These are phyloP conservation scores for Parazoanthus darwini DNA, from an alignment of 92 coral and sea anemone species.

Conservation along the genomic window DNA sequence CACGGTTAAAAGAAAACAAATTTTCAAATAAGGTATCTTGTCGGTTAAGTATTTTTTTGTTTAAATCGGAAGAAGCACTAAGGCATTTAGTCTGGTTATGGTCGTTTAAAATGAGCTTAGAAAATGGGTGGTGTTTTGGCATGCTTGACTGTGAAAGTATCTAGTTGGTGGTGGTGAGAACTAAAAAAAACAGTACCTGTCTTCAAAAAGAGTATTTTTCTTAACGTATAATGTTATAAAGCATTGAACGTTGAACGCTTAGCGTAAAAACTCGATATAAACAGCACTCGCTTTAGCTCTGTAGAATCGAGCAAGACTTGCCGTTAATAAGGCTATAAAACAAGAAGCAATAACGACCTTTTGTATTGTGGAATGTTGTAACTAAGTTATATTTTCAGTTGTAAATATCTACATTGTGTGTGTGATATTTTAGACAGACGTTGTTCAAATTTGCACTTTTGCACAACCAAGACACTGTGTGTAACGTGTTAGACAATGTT, in stretches of 20 bases:
- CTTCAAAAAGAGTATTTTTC: not conserved
- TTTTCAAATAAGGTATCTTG: not conserved
- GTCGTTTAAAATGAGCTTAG: not conserved
- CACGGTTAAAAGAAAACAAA: not conserved
- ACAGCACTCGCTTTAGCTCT: not conserved
- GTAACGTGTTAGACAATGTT: not conserved
- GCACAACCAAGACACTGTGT: constrained; percentile 1
- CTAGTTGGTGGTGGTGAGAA: not conserved
- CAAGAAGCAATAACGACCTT: not conserved
- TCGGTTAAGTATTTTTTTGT: no score
- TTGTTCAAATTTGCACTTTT: not conserved
- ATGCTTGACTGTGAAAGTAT: not conserved
- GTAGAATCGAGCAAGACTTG: not conserved
- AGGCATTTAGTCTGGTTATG: not conserved
- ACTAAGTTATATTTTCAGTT: not conserved
- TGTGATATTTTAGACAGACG: not conserved
- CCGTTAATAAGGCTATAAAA: not conserved
- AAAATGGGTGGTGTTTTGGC: not conserved
- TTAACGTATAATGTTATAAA: no score
- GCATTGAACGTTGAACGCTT: not conserved
- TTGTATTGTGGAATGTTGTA: not conserved
- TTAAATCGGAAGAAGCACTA: not conserved
- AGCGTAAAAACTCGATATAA: not conserved
- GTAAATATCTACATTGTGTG: constrained; percentile 23
- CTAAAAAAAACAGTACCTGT: not conserved